Evolutionary conservation across 2,113 vertebrate genomes (phyloP).

Genomic region (Elephas maximus): DNA sequence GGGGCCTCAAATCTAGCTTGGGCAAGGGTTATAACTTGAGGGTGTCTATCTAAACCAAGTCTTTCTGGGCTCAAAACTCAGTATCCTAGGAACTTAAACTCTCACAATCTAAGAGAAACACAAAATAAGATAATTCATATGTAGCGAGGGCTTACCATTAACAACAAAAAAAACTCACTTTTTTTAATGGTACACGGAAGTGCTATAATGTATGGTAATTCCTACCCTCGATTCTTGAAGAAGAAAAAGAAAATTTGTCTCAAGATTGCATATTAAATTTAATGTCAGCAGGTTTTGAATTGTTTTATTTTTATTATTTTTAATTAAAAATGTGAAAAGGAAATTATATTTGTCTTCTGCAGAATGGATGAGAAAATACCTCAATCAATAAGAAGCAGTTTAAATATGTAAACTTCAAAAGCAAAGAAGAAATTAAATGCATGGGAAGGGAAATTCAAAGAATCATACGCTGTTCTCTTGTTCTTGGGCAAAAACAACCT

Average conservation of each 20-base stretch:
- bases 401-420: constrained; percentile 72
- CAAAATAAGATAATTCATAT: background rate
- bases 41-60: background rate
- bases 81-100: background rate
- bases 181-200: background rate
- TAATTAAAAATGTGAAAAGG: constrained; percentile 23
- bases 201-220: background rate
- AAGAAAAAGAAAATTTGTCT: background rate
- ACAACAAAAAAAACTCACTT: background rate
- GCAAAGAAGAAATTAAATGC: constrained; percentile 70
- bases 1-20: background rate
- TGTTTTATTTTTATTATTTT: constrained; percentile 4
- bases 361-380: constrained; percentile 63
- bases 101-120: constrained; percentile 2
- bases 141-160: background rate
- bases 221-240: background rate
- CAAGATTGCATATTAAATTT: background rate
- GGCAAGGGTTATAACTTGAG: background rate
- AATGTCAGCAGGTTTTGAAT: background rate
- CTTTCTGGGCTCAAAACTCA: background rate
- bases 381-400: constrained; percentile 42
- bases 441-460: constrained; percentile 64
- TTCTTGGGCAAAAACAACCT: constrained; percentile 70
- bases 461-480: constrained; percentile 55
- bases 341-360: constrained; percentile 26